A percentile compares a stretch with the other conserved stretches of the same genome.
Conservation (phyloP, 2,888 invertebrate species). For the Aplocera efformata region DNA sequence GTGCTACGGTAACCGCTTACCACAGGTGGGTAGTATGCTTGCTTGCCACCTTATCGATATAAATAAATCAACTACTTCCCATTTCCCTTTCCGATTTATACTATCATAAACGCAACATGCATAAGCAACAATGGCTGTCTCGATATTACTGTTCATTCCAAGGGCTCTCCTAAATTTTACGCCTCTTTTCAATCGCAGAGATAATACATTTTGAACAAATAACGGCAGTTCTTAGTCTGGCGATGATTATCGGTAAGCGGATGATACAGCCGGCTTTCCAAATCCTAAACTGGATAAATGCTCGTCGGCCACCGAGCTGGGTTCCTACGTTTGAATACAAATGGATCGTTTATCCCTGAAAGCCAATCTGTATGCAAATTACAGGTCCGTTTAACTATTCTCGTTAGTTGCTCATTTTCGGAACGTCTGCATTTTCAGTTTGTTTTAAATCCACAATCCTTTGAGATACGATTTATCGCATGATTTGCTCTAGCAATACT, state of each 20-base stretch:
- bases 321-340: constrained; percentile 76
- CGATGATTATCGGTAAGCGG: constrained; percentile 48
- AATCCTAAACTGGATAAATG: constrained; percentile 75
- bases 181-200: constrained; percentile 1
- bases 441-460: constrained; percentile 43
- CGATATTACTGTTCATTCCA: too few relatives aligned
- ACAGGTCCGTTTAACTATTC: constrained; percentile 76
- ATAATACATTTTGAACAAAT: constrained; percentile 10
- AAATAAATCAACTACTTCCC: too few relatives aligned
- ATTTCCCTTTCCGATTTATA: too few relatives aligned
- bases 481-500: constrained; percentile 21
- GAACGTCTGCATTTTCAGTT: constrained; percentile 66
- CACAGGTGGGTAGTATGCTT: too few relatives aligned
- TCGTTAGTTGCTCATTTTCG: constrained; percentile 80
- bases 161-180: constrained; percentile 3
- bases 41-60: too few relatives aligned
- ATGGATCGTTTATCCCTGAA: constrained; percentile 77
- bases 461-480: constrained; percentile 28
- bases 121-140: too few relatives aligned
- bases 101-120: too few relatives aligned
- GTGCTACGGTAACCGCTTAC: too few relatives aligned
- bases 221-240: constrained; percentile 14
- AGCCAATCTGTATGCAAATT: constrained; percentile 80
- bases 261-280: constrained; percentile 54
- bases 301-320: constrained; percentile 66